Conservation (phyloP, 2,113 vertebrate genomes). For the Dunckerocampus dactyliophorus region DNA sequence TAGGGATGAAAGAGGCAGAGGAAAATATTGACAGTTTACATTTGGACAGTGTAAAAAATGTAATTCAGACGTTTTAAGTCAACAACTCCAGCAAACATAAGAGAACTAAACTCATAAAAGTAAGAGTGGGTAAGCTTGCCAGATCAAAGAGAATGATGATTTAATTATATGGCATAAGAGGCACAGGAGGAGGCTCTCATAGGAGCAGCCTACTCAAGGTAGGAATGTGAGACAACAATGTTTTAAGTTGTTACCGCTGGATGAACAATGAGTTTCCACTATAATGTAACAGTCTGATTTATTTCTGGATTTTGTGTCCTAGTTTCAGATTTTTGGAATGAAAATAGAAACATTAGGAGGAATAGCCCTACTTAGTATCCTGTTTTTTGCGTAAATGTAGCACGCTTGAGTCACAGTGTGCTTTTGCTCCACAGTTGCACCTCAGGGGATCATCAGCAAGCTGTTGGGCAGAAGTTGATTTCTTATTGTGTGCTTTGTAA, state of each 20-base stretch:
- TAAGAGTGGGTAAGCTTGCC: constrained; percentile 28
- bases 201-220: constrained; percentile 41
- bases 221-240: constrained; percentile 26
- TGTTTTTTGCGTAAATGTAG: constrained; percentile 13
- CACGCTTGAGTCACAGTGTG: not conserved
- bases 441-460: constrained; percentile 8
- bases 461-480: not conserved
- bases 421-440: constrained; percentile 11
- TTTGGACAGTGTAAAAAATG: constrained; percentile 20
- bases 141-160: constrained; percentile 57
- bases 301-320: constrained; percentile 53
- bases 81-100: constrained; percentile 29
- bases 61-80: constrained; percentile 20
- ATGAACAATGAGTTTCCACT: constrained; percentile 21
- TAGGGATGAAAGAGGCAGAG: not conserved
- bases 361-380: constrained; percentile 31
- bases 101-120: constrained; percentile 16
- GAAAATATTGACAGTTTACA: constrained; percentile 9
- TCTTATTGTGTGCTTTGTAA: constrained; percentile 9
- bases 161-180: constrained; percentile 51
- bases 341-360: constrained; percentile 43
- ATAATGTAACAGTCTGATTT: constrained; percentile 42
- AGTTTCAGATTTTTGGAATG: constrained; percentile 30
- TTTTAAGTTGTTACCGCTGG: constrained; percentile 39
- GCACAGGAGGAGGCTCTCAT: constrained; percentile 31